Conservation (phyloP, 2,113 vertebrate species). For the Donacobius atricapilla region DNA sequence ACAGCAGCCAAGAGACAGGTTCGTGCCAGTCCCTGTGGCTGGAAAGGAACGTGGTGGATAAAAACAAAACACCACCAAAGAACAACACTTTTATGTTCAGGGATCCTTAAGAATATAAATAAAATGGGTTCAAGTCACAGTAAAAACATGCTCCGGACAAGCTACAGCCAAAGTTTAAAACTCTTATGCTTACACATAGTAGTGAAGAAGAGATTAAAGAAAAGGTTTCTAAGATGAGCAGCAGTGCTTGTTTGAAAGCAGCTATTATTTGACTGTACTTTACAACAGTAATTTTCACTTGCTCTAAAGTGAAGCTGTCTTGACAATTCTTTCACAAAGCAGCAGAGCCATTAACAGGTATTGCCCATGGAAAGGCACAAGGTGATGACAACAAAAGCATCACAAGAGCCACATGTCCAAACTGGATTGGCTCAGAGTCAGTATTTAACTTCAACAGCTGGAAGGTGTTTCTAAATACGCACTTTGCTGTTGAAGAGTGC, state of each 20-base stretch:
- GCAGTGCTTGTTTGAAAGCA: not conserved
- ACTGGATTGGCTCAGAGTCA: not conserved
- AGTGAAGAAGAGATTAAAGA: not conserved
- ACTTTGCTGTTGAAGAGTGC: not conserved
- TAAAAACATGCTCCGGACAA: not conserved
- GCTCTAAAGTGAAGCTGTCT: not conserved
- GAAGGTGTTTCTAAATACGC: not conserved
- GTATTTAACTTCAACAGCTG: not conserved
- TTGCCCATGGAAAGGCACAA: not conserved
- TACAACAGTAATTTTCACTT: not conserved
- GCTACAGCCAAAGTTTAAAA: not conserved
- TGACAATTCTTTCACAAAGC: not conserved
- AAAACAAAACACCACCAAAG: not conserved
- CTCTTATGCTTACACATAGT: not conserved
- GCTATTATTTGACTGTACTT: too few species aligned
- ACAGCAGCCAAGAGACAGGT: not conserved
- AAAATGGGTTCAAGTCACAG: not conserved
- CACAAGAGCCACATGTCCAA: not conserved
- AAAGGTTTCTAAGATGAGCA: not conserved
- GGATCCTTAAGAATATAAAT: not conserved
- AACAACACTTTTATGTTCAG: not conserved
- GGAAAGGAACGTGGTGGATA: rapidly evolving
- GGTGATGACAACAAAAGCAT: not conserved
- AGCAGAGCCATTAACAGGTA: not conserved
- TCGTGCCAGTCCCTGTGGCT: not conserved